A percentile compares a stretch with the other conserved stretches of the same genome.
Evolutionary conservation across 2,797 vertebrate genomes (phyloP).

Genomic region (Manis crassicaudata): DNA sequence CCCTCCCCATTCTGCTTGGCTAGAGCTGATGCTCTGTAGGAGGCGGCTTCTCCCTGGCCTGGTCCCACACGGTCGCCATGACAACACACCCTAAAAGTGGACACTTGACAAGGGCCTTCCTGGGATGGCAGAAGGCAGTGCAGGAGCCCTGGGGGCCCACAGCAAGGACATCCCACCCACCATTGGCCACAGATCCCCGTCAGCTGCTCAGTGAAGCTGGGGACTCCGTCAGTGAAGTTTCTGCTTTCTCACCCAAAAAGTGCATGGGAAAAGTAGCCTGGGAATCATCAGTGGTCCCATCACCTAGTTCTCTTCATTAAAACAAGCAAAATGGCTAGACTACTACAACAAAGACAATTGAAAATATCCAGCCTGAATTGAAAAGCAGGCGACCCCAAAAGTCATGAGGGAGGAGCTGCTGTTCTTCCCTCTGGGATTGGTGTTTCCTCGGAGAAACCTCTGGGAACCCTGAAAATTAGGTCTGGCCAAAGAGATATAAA

Average conservation of each 20-base stretch:
- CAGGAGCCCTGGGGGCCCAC: neutral
- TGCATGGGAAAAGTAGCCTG: neutral
- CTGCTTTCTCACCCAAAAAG: neutral
- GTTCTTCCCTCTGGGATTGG: neutral
- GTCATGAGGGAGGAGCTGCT: neutral
- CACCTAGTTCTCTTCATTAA: neutral
- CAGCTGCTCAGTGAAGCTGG: neutral
- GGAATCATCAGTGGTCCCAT: neutral
- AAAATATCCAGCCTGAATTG: neutral
- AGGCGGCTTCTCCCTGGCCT: conserved; percentile 57
- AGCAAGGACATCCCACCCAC: neutral
- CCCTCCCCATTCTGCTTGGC: conserved; percentile 1
- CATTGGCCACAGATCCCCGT: neutral
- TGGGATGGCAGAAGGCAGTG: neutral
- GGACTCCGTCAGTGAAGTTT: neutral
- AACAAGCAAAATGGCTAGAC: neutral
- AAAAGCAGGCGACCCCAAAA: neutral
- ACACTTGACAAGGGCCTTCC: conserved; percentile 40
- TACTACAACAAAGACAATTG: neutral
- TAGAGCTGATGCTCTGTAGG: neutral
- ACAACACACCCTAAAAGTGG: conserved; percentile 56
- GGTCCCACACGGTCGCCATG: conserved; percentile 57
- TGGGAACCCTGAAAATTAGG: neutral
- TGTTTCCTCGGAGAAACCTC: neutral
- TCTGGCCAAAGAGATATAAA: neutral